Percentiles rank a stretch among this genome's conserved stretches.
Evolutionary conservation across 37 sponge, comb jelly and placozoan genomes (phyloP).

Genomic region (Aphrocallistes beatrix): DNA sequence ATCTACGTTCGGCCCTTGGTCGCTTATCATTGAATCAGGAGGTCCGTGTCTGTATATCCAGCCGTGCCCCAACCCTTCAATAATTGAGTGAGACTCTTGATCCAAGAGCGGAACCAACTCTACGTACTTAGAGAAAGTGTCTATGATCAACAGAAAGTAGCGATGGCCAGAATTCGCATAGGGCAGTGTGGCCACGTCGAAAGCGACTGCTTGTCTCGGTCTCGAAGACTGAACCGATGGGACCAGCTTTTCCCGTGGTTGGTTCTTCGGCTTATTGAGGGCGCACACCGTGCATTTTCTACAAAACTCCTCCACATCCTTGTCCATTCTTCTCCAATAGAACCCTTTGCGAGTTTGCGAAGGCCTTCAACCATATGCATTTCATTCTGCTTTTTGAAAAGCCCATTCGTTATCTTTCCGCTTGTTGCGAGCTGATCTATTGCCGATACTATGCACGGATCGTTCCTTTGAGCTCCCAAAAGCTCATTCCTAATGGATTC

Average conservation of each 20-base stretch:
- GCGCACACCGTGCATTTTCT: neutral
- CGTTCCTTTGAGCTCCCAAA: too few species aligned
- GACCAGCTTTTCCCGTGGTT: neutral
- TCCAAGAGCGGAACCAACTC: neutral
- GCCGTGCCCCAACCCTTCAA: neutral
- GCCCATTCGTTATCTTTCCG: too few species aligned
- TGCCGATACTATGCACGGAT: too few species aligned
- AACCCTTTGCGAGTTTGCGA: too few species aligned
- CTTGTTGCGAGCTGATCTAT: too few species aligned
- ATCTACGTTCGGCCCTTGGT: neutral
- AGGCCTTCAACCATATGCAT: too few species aligned
- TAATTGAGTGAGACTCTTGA: neutral
- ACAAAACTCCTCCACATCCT: too few species aligned
- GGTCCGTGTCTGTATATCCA: neutral
- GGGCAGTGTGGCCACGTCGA: neutral
- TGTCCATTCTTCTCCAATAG: too few species aligned
- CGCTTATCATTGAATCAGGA: neutral
- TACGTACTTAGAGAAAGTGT: neutral
- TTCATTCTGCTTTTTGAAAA: too few species aligned
- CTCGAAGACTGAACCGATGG: too few species aligned
- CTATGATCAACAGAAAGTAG: neutral
- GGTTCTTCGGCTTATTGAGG: neutral
- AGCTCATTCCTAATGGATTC: too few species aligned
- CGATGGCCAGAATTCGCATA: neutral
- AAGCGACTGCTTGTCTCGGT: neutral